These are phyloP conservation scores for Aproaerema taeniolella DNA, from an alignment of 2,888 invertebrate genomes.

Conservation along the genomic window DNA sequence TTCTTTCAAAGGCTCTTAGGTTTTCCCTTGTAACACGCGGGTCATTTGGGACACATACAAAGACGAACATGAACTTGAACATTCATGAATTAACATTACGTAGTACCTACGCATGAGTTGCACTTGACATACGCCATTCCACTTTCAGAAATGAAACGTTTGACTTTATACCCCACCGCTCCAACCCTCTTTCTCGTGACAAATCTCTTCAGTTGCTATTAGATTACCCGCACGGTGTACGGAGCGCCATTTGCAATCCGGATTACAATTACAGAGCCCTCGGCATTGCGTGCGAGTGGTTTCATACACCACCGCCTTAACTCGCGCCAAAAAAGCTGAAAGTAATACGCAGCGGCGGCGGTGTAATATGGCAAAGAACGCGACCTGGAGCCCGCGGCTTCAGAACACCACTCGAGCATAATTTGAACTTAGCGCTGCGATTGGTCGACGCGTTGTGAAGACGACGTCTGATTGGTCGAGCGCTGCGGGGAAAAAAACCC, in stretches of 20 bases:
- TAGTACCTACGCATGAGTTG: too few species aligned
- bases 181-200: conserved; percentile 1
- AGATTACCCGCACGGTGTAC: conserved; percentile 60
- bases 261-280: conserved; percentile 48
- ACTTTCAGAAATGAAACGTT: conserved; percentile 7
- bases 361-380: conserved; percentile 36
- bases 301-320: conserved; percentile 25
- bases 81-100: too few species aligned
- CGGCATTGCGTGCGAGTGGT: conserved; percentile 21
- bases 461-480: conserved; percentile 18
- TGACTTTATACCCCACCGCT: not conserved
- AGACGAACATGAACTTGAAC: too few species aligned
- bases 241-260: conserved; percentile 67
- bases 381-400: conserved; percentile 55
- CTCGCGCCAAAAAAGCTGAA: conserved; percentile 29
- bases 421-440: conserved; percentile 52
- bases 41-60: too few species aligned
- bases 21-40: too few species aligned
- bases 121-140: too few species aligned
- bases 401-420: conserved; percentile 55
- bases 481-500: conserved; percentile 46
- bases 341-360: conserved; percentile 25
- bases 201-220: conserved; percentile 27
- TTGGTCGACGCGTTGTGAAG: conserved; percentile 4
- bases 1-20: too few species aligned